Evolutionary conservation across 2,888 invertebrate species (phyloP), one percentile per base, ranked within the genome.

Genomic region (Allophyes oxyacanthae): DNA sequence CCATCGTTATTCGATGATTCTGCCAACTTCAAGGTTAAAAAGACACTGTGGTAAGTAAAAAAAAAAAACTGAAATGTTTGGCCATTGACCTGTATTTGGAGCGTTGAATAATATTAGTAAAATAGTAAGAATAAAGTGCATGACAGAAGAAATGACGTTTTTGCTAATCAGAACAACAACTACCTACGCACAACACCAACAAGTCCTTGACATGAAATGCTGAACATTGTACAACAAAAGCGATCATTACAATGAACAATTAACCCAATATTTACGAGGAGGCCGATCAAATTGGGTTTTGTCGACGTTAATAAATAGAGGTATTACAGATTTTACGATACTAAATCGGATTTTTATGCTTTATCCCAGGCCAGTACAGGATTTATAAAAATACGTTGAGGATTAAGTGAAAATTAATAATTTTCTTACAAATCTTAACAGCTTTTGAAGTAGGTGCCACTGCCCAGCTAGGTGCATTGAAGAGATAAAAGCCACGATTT

Each of bases 191-290:
- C 25, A 38, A 36, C 51, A 48, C 9, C 0, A 28, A n/a, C 5
- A 9, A 43, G 60, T 54, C 72, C 72, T 73, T 73, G 72, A 67
- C 74, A 67, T 56, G n/a, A 49, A 62, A 52, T 45, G 11, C 25
- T 33, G 51, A 44, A 57, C 49, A 56, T 36, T 60, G 42, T 34
- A 36, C 37, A 41, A 63, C 41, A 55, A 60, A 28, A 38, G 55
- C 45, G 42, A 41, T 59, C 57, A 43, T 25, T 53, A 63, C 59
- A 72, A 72, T 57, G 45, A 44, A 58, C 59, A 68, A 74, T 72
- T 65, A 69, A 68, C 68, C 69, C 26, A 58, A 52, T 72, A 74
- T 71, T 58, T 38, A 69, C 49, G 62, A 64, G 42, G 55, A 56
- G 1, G 25, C 13, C 5, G 13, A 10, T 32, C 13, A 42, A 55